Percentiles rank a stretch among this genome's conserved stretches.
Evolutionary conservation across 2,113 vertebrate species (phyloP).

Genomic region (Gnathonemus echidnorhynchus): DNA sequence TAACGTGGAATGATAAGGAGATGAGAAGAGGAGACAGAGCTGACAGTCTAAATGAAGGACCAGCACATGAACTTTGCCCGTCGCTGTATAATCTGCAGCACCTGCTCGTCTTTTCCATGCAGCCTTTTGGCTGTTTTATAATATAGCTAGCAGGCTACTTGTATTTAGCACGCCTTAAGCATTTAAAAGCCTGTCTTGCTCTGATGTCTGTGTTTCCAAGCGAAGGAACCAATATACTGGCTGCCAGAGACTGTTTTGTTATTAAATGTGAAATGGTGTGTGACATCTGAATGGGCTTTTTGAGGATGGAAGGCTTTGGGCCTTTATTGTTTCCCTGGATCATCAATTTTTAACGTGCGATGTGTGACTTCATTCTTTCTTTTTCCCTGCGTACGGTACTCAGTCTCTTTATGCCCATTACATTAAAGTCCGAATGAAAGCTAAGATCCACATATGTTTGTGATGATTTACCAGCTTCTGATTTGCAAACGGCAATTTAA

Average conservation of each 20-base stretch:
- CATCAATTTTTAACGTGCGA: not conserved
- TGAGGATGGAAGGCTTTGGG: not conserved
- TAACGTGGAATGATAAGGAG: not conserved
- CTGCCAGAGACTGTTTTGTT: not conserved
- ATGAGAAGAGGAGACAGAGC: not conserved
- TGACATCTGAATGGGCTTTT: slow-evolving; percentile 1
- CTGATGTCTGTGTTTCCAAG: not conserved
- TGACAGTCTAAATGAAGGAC: not conserved
- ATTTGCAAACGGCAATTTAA: not conserved
- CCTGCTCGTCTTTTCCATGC: not conserved
- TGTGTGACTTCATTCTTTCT: not conserved
- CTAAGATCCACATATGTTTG: not conserved
- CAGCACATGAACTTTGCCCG: not conserved
- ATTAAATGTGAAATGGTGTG: not conserved
- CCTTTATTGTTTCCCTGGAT: not conserved
- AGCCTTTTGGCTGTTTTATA: not conserved
- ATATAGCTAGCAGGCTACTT: not conserved
- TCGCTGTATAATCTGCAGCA: not conserved
- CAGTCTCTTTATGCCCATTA: not conserved
- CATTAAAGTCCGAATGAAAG: not conserved
- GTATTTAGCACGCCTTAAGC: not conserved
- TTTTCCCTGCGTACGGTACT: not conserved
- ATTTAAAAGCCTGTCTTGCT: not conserved
- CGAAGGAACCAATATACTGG: not conserved
- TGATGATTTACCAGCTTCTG: not conserved